phyloP scores from a whole-genome alignment of 2,888 invertebrate genomes.

The Neocrepidodera transversa region DNA sequence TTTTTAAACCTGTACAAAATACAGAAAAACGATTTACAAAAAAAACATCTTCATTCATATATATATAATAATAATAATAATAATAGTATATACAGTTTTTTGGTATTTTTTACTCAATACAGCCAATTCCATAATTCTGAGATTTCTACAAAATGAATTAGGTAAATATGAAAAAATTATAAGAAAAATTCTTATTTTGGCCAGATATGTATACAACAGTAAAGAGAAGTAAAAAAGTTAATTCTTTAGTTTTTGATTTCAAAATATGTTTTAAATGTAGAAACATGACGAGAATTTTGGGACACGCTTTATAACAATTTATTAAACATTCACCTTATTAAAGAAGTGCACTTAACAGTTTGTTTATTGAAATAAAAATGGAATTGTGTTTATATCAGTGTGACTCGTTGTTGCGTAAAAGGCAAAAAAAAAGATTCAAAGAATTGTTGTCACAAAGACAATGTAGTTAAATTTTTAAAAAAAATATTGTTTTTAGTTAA shows the following conservation, averaged over 20 bases:
- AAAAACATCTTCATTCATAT: conserved; percentile 39
- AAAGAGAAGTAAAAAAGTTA: too few species aligned
- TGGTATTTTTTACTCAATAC: conserved; percentile 44
- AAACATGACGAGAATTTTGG: background rate
- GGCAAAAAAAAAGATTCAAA: conserved; percentile 24
- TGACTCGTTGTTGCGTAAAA: conserved; percentile 27
- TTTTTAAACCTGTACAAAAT: conserved; percentile 31
- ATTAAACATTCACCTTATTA: conserved; percentile 42
- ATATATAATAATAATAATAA: too few species aligned
- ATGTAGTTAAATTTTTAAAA: too few species aligned
- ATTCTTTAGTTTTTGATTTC: too few species aligned
- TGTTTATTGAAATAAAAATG: conserved; percentile 39
- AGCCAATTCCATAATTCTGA: conserved; percentile 22
- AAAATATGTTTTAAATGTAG: too few species aligned
- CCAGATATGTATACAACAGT: too few species aligned
- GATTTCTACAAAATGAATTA: background rate
- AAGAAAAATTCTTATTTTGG: too few species aligned
- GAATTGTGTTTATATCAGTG: conserved; percentile 19
- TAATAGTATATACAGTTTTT: conserved; percentile 46
- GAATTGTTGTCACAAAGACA: conserved; percentile 11
- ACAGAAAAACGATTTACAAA: conserved; percentile 45
- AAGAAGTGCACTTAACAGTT: conserved; percentile 51
- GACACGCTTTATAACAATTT: conserved; percentile 17
- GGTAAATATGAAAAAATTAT: too few species aligned
- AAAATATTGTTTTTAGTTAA: too few species aligned